Base-by-base conservation (phyloP, 1,140 invertebrate genomes). In the Amyelois transitella region DNA sequence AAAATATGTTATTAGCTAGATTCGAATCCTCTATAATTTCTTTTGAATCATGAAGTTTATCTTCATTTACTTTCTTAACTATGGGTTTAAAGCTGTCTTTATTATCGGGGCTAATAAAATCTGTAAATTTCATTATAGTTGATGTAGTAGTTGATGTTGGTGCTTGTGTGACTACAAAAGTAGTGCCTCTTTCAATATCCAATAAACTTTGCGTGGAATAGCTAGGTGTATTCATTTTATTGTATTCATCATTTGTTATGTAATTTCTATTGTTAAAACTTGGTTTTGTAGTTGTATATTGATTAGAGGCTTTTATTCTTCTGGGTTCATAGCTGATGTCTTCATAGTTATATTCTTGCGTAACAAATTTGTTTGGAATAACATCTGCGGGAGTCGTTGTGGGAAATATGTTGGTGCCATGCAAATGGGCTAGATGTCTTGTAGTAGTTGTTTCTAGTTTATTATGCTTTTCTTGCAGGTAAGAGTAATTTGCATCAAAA, bases 341-440 rank as follows among this genome's bases (percentile, higher is more conserved):
- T 47, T 73, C 65, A 50, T 77, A 77, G 62, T 77, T 68, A 22
- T 78, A 77, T 1, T 66, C 69, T 53, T 76, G 69, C 6, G 75
- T 76, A 18, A 75, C 60, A 14, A 38, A 63, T 60, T 69, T 76
- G 66, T 55, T 62, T 79, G 18, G 45, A 14, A 3, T 14, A 3
- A 38, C 17, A 14, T 38, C 32, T 0, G 32, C 17, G n/a, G n/a
- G 32, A 38, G 12, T 38, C n/a, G n/a, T 38, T 14, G 12, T 12
- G n/a, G n/a, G n/a, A n/a, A n/a, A n/a, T n/a, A n/a, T n/a, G 4
- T 32, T 4, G 2, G 4, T 32, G 25, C 12, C 25, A 32, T 6
- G 25, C 25, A 12, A 4, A 32, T 32, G 7, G 4, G 7, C 25
- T 6, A 10, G 25, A 38, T 38, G 12, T 38, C 3, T n/a, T 2